Evolutionary conservation across 2,113 vertebrate genomes (phyloP).

Genomic region (Heterotis niloticus): DNA sequence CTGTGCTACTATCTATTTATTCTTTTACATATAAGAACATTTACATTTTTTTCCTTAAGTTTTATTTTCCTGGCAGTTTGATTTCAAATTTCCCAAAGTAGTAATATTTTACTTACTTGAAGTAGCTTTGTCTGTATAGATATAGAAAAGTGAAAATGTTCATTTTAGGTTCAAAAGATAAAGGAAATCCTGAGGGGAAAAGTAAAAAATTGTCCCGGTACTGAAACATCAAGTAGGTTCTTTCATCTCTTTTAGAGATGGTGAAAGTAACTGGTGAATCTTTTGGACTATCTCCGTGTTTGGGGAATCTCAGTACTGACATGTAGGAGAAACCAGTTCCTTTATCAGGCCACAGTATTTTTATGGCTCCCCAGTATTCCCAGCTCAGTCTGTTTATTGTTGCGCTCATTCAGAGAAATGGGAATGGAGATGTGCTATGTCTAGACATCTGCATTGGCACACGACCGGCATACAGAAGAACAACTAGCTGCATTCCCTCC

Average conservation of each 20-base stretch:
- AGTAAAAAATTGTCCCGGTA: no score
- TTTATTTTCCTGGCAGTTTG: neutral
- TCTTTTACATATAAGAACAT: neutral
- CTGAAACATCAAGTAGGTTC: no score
- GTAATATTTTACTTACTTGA: neutral
- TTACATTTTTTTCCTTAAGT: neutral
- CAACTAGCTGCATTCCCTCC: neutral
- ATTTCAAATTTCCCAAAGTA: no score
- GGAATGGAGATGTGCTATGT: neutral
- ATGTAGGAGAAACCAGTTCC: neutral
- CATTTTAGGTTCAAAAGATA: neutral
- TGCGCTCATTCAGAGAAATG: neutral
- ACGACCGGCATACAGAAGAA: no score
- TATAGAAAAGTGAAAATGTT: neutral
- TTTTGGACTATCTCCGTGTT: neutral
- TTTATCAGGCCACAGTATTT: neutral
- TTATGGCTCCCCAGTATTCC: no score
- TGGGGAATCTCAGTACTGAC: neutral
- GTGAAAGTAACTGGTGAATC: neutral
- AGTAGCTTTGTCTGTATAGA: neutral
- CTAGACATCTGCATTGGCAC: neutral
- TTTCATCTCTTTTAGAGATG: neutral
- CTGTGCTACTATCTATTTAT: neutral
- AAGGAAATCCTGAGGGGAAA: no score
- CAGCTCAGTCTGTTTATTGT: neutral